These are phyloP conservation scores for Petrocephalus sullivani DNA, from an alignment of 2,797 vertebrate genomes.

Conservation along the genomic window DNA sequence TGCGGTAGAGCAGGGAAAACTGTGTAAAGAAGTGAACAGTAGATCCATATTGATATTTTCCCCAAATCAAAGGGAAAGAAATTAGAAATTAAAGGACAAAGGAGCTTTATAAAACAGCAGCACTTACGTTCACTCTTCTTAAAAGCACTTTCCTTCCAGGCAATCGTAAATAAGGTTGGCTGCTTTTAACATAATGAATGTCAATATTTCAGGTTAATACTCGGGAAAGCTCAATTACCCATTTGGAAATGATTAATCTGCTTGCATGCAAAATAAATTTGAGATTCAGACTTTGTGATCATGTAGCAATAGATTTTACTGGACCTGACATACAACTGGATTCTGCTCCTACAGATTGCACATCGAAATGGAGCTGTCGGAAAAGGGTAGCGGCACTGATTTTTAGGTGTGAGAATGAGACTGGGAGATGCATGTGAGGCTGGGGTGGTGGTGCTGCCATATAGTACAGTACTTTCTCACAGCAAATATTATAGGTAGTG, in stretches of 20 bases:
- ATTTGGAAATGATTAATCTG: background rate
- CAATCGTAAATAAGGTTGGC: background rate
- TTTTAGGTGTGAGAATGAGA: background rate
- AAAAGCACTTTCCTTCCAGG: background rate
- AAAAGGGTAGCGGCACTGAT: background rate
- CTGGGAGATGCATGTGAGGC: background rate
- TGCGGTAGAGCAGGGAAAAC: background rate
- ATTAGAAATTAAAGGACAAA: background rate
- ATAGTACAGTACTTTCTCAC: background rate
- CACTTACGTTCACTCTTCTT: background rate
- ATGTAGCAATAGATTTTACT: background rate
- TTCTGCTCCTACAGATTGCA: background rate
- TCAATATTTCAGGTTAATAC: background rate
- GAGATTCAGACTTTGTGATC: background rate
- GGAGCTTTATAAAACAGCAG: background rate
- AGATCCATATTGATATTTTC: background rate
- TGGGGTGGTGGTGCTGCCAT: background rate
- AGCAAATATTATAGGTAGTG: background rate
- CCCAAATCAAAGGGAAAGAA: background rate
- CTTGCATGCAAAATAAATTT: background rate
- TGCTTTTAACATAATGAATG: background rate
- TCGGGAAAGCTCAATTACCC: background rate
- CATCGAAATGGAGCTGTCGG: background rate
- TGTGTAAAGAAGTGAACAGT: background rate
- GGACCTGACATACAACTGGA: background rate